Evolutionary conservation across 37 sponge, comb jelly and placozoan species (phyloP).

Genomic region (Oopsacas minuta): DNA sequence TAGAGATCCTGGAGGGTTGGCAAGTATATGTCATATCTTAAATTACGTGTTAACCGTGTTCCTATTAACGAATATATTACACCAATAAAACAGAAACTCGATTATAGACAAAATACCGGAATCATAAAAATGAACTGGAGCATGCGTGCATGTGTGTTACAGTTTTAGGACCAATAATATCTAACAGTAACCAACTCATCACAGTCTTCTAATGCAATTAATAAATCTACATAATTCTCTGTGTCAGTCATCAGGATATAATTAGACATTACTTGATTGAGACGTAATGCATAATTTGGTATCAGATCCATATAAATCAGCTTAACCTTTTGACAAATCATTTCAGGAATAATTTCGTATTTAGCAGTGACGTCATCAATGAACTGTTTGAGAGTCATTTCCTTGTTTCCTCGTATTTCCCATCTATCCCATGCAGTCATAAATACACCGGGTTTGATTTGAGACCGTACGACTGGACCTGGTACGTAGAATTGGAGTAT

Average conservation of each 20-base stretch:
- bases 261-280: constrained; percentile 40
- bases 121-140: no score
- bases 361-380: constrained; percentile 39
- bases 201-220: constrained; percentile 39
- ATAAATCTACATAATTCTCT: constrained; percentile 54
- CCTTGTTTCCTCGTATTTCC: constrained; percentile 62
- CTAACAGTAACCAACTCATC: constrained; percentile 36
- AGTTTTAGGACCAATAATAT: no score
- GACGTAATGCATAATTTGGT: constrained; percentile 70
- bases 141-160: no score
- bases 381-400: constrained; percentile 57
- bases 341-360: constrained; percentile 47
- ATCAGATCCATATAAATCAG: constrained; percentile 82
- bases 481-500: constrained; percentile 75
- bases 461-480: constrained; percentile 45
- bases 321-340: constrained; percentile 78
- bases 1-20: no score
- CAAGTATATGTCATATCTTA: no score
- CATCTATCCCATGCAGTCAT: constrained; percentile 87
- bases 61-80: no score
- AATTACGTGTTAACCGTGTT: no score
- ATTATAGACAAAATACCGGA: no score
- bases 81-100: no score
- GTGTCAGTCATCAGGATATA: background rate
- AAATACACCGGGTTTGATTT: constrained; percentile 24